Percentiles rank a stretch among this genome's conserved stretches.
Evolutionary conservation across 2,888 invertebrate genomes (phyloP).

Genomic region (Ptychoptera contaminata): DNA sequence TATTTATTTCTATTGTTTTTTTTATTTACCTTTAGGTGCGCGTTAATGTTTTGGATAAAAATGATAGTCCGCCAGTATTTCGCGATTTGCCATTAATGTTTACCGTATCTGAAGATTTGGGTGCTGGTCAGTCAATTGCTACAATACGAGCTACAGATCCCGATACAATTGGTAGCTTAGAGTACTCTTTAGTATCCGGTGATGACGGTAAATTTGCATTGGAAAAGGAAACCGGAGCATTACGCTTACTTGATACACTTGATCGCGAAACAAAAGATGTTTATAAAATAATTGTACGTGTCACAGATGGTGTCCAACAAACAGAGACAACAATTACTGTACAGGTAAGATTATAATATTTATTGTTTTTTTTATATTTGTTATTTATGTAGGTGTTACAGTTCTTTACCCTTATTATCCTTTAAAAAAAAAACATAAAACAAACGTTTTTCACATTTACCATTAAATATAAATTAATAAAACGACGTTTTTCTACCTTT

Average conservation of each 20-base stretch:
- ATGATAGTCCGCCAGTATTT: conserved; percentile 89
- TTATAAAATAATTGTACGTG: conserved; percentile 66
- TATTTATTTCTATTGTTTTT: conserved; percentile 1
- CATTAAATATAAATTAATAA: no score
- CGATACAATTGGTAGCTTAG: conserved; percentile 63
- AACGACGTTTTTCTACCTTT: no score
- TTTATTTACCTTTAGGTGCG: conserved; percentile 50
- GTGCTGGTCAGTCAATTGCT: conserved; percentile 63
- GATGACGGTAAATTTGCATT: conserved; percentile 54
- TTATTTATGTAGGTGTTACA: background rate
- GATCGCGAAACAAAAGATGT: conserved; percentile 68
- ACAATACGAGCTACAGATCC: conserved; percentile 69
- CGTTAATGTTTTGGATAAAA: conserved; percentile 75
- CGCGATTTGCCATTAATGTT: conserved; percentile 55
- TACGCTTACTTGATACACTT: conserved; percentile 60
- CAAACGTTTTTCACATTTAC: no score
- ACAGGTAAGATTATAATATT: conserved; percentile 41
- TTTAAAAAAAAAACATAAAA: no score
- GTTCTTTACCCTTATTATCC: no score
- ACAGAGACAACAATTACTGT: conserved; percentile 64
- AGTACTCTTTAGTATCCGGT: conserved; percentile 54
- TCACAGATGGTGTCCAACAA: conserved; percentile 77
- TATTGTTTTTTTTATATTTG: background rate
- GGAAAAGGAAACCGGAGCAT: conserved; percentile 52
- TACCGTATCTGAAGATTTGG: conserved; percentile 70